Base-by-base conservation (phyloP, 2,888 invertebrate species). In the Eudemis profundana region DNA sequence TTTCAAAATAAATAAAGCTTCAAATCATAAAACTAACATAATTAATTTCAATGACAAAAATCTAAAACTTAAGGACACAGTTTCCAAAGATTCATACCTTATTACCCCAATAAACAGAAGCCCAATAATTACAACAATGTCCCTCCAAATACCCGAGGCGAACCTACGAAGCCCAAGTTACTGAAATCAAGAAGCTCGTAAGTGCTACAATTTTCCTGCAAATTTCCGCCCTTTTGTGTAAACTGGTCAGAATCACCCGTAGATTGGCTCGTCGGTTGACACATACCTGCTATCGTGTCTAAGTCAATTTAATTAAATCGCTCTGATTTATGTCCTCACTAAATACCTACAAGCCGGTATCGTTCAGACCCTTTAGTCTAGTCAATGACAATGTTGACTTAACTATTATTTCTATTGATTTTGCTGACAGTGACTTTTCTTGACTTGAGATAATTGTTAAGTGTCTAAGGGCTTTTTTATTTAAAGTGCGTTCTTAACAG, bases 301-400 rank as follows among this genome's bases (percentile, higher is more conserved):
- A 33, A 54, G 54, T 27, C 54, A 42, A 54, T 54, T 54, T 54
- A 54, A 54, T 54, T 54, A 38, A 54, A 54, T 27, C 3, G 40
- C 5, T 15, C 12, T 42, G 54, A 53, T 53, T 53, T 38, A 53
- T 23, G 36, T 38, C 33, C 51, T 8, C n/a, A 0, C 21, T 38
- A 38, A 36, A 51, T 51, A 51, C 29, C 51, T 19, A n/a, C 14
- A n/a, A 49, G 27, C 27, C 7, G 51, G 21, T 36, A 53, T 38
- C 14, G 36, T 21, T 51, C 4, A 8, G 36, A 38, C 38, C 51
- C 51, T 36, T 51, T 21, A 51, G 23, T 4, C 51, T n/a, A 51
- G n/a, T 50, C 49, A 36, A 38, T 36, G 4, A 21, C 4, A 21
- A 33, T 4, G 33, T 10, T 12, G 33, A 33, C n/a, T n/a, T n/a